phyloP scores from a whole-genome alignment of 2,113 vertebrate genomes.

The Salminus brasiliensis region DNA sequence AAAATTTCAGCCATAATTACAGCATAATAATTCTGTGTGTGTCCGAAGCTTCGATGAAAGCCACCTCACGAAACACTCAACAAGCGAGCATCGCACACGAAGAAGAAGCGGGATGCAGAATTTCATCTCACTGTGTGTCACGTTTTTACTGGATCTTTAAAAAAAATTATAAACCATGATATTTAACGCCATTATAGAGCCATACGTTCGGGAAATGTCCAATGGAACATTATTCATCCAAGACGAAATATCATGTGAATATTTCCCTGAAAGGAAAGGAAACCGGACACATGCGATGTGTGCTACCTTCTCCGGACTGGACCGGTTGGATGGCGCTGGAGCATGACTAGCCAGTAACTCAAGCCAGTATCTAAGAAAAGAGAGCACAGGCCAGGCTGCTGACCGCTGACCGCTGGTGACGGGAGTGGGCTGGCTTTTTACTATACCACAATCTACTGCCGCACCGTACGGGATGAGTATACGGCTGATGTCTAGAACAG shows the following conservation, averaged over 20 bases:
- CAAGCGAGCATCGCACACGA: slow-evolving; percentile 6
- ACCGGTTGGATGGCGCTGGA: background rate
- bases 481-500: background rate
- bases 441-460: background rate
- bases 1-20: slow-evolving; percentile 53
- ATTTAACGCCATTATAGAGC: slow-evolving; percentile 50
- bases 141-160: slow-evolving; percentile 45
- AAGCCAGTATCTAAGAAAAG: background rate
- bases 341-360: background rate
- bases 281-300: background rate
- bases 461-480: background rate
- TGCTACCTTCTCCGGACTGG: background rate
- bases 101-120: slow-evolving; percentile 1
- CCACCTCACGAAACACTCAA: slow-evolving; percentile 26
- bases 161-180: slow-evolving; percentile 36
- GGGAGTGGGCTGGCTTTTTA: background rate
- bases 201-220: slow-evolving; percentile 50
- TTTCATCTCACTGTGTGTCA: slow-evolving; percentile 41
- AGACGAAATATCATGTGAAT: background rate
- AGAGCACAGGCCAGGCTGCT: too few species aligned
- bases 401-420: too few species aligned
- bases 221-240: slow-evolving; percentile 37
- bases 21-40: slow-evolving; percentile 46
- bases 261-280: background rate
- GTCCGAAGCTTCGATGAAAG: slow-evolving; percentile 60